Percentiles rank a stretch among this genome's conserved stretches.
phyloP scores from a whole-genome alignment of 2,888 invertebrate species.

The Petrolisthes cinctipes region DNA sequence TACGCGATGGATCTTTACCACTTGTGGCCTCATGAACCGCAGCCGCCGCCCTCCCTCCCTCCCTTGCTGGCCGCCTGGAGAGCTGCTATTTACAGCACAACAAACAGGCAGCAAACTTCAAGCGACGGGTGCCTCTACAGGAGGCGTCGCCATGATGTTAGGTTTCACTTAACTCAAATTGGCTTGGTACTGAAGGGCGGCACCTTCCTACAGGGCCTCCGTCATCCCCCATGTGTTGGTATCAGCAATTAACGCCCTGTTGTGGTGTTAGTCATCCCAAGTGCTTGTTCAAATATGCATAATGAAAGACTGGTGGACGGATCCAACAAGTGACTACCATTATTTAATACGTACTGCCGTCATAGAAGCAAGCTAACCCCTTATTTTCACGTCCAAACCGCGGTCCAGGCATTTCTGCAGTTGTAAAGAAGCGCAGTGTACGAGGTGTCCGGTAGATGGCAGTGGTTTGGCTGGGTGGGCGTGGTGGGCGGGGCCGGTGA shows the following conservation, averaged over 20 bases:
- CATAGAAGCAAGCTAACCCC: slow-evolving; percentile 62
- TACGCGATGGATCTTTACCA: slow-evolving; percentile 5
- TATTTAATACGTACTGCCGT: slow-evolving; percentile 64
- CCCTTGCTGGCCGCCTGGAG: slow-evolving; percentile 5
- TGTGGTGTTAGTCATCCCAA: slow-evolving; percentile 59
- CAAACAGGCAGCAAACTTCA: slow-evolving; percentile 34
- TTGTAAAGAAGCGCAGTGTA: slow-evolving; percentile 63
- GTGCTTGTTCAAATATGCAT: slow-evolving; percentile 63
- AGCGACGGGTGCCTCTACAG: slow-evolving; percentile 32
- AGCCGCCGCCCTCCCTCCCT: background rate
- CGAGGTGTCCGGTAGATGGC: slow-evolving; percentile 63
- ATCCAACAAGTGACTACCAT: slow-evolving; percentile 63
- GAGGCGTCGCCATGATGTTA: slow-evolving; percentile 53
- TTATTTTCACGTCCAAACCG: slow-evolving; percentile 65
- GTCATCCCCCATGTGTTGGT: slow-evolving; percentile 63
- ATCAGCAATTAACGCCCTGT: slow-evolving; percentile 61
- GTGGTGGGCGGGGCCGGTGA: slow-evolving; percentile 60
- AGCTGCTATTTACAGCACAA: slow-evolving; percentile 29
- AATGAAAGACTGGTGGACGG: slow-evolving; percentile 62
- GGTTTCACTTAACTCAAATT: slow-evolving; percentile 63
- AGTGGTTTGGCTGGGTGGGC: slow-evolving; percentile 59
- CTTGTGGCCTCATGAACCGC: background rate
- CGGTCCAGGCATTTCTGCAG: slow-evolving; percentile 64
- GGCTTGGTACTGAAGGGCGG: slow-evolving; percentile 54
- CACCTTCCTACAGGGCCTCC: slow-evolving; percentile 58